Conservation (phyloP, 1,140 invertebrate species). For the Zaprionus vittiger region DNA sequence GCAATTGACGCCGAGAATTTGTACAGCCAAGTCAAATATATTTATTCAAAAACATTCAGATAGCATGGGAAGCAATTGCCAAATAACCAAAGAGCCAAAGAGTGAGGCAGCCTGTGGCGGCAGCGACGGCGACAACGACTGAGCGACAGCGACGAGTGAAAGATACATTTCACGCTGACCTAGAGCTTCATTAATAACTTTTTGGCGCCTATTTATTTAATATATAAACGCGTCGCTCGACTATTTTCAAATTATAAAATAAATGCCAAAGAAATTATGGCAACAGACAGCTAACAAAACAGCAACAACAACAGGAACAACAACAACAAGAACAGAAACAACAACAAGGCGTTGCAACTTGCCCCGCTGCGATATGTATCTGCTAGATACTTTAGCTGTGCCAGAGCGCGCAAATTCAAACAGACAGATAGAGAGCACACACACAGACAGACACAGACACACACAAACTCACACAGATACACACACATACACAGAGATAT, state of each 20-base stretch:
- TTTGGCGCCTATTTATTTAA: slow-evolving; percentile 44
- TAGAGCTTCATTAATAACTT: slow-evolving; percentile 48
- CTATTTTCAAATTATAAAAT: slow-evolving; percentile 58
- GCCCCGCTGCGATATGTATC: slow-evolving; percentile 49
- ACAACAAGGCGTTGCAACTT: slow-evolving; percentile 38
- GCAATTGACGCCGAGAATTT: slow-evolving; percentile 50
- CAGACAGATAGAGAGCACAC: slow-evolving; percentile 12
- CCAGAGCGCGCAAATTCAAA: slow-evolving; percentile 26
- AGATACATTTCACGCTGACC: slow-evolving; percentile 61
- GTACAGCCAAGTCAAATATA: slow-evolving; percentile 36
- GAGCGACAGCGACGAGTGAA: slow-evolving; percentile 28
- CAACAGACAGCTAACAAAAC: slow-evolving; percentile 34
- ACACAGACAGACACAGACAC: background rate
- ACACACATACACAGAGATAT: slow-evolving; percentile 3
- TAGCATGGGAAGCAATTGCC: slow-evolving; percentile 13
- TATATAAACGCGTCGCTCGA: slow-evolving; percentile 14
- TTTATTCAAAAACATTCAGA: slow-evolving; percentile 19
- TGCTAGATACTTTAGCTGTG: slow-evolving; percentile 54
- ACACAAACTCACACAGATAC: background rate
- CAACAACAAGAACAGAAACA: slow-evolving; percentile 20
- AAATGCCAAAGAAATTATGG: slow-evolving; percentile 58
- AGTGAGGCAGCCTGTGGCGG: background rate
- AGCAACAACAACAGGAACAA: slow-evolving; percentile 13
- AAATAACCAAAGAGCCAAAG: background rate
- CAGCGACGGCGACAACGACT: background rate